Evolutionary conservation across 2,888 invertebrate species (phyloP), one percentile per base, ranked within the genome.

Genomic region (Caenorhabditis virilis): DNA sequence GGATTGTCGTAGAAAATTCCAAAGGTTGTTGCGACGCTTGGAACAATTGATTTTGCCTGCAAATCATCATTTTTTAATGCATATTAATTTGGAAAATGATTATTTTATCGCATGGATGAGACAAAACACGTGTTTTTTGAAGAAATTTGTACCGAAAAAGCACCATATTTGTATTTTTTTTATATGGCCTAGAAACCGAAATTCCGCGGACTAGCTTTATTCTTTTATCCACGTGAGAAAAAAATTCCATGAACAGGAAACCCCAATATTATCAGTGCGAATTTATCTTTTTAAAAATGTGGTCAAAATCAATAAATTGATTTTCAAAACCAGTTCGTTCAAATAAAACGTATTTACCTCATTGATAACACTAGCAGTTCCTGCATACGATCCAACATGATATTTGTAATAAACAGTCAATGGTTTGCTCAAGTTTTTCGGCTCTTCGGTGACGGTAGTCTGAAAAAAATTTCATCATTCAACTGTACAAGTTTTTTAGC

Each of bases 1-100:
- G 74, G 72, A 42, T 78, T 63, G 46, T 78, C 78, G 55, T 78
- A 78, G 61, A 69, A 78, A 50, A 78, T 73, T 23, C 74, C 77
- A 36, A 78, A 69, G 22, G 61, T 57, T 2, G 64, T 72, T 20
- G 65, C 51, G 15, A 58, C 68, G 0, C 47, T 26, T 23, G 73
- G 65, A 43, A 78, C 46, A 15, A 69, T 13, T 20, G 53, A 38
- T 47, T 65, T 64, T 4, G 70, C 67, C n/a, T n/a, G n/a, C n/a
- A n/a, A n/a, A n/a, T n/a, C n/a, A n/a, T n/a, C n/a, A n/a, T n/a
- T n/a, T n/a, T n/a, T n/a, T n/a, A n/a, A n/a, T n/a, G n/a, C n/a
- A n/a, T n/a, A n/a, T n/a, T n/a, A n/a, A n/a, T n/a, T n/a, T n/a
- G n/a, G n/a, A n/a, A n/a, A n/a, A n/a, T n/a, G n/a, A n/a, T n/a